Evolutionary conservation across 2,888 invertebrate genomes (phyloP), one percentile per base, ranked within the genome.

Genomic region (Sarcophaga variegata): DNA sequence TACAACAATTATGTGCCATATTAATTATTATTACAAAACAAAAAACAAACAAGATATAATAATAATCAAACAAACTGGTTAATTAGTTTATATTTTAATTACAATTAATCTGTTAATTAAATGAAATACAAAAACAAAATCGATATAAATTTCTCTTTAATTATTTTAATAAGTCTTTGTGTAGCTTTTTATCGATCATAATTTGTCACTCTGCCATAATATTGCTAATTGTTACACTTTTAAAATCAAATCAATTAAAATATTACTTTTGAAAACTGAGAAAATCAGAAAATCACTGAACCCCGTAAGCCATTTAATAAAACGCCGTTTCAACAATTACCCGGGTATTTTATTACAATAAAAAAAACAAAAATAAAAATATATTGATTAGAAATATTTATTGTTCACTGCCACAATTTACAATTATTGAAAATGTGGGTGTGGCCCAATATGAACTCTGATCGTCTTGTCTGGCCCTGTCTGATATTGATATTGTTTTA

Each of bases 351-450:
- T 27, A 27, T 27, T 14, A 54, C 3, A 6, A 54, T 12, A 54
- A 17, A 14, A 59, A 59, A 14, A 3, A 6, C 17, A 59, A 59
- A 59, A 59, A 14, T 6, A 37, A 37, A 37, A 17, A 59, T 1
- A 17, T 14, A 59, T 59, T 59, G 4, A 62, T 62, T 14, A 20
- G n/a, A 62, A 62, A 20, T 17, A 62, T 10, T 12, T 54, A 54
- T 37, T 37, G 37, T 12, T 54, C 54, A 54, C 54, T 54, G n/a
- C 62, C 22, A 62, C 62, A n/a, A 17, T 62, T n/a, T 17, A 22
- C 62, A 62, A 62, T 62, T 62, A 62, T 20, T 62, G 62, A 62
- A 62, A 62, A 62, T 62, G 62, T 62, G 22, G 62, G 62, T 62
- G 62, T 62, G 62, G 20, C 22, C 17, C 22, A 62, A n/a, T 22